Evolutionary conservation across 2,888 invertebrate species (phyloP).

Genomic region (Noctua janthe): DNA sequence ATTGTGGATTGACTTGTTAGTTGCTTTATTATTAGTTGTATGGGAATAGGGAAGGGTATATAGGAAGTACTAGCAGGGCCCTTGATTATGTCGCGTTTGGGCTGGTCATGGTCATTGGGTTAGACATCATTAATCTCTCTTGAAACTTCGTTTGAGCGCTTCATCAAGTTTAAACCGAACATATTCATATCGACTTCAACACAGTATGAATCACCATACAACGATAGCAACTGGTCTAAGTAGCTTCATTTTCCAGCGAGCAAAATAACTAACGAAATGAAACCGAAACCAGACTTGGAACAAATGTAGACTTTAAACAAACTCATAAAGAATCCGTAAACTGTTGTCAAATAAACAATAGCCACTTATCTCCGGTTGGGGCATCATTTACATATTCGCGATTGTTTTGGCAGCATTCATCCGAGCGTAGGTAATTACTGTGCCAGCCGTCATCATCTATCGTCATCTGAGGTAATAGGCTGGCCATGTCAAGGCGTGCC

Average conservation of each 20-base stretch:
- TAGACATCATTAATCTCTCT: not conserved
- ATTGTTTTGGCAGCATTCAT: constrained; percentile 56
- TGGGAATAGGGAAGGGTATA: constrained; percentile 4
- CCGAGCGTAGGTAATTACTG: constrained; percentile 23
- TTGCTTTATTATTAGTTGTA: constrained; percentile 57
- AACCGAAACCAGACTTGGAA: constrained; percentile 17
- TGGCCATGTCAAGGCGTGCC: constrained; percentile 47
- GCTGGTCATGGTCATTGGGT: constrained; percentile 6
- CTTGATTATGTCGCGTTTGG: constrained; percentile 7
- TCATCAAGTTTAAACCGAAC: constrained; percentile 1
- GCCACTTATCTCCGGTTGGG: constrained; percentile 45
- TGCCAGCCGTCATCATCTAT: constrained; percentile 21
- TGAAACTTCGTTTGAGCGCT: not conserved
- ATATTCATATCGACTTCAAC: not conserved
- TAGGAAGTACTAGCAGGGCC: constrained; percentile 6
- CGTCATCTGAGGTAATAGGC: constrained; percentile 29
- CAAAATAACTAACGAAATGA: not conserved
- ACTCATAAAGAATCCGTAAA: constrained; percentile 31
- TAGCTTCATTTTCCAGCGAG: not conserved
- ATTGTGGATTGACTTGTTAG: constrained; percentile 50
- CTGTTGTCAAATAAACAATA: constrained; percentile 52
- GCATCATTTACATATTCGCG: constrained; percentile 45
- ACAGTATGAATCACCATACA: not conserved
- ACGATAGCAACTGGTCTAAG: not conserved
- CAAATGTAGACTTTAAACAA: constrained; percentile 22